These are phyloP conservation scores for Ariopsis seemanni DNA, from an alignment of 2,113 vertebrate species.

Conservation along the genomic window DNA sequence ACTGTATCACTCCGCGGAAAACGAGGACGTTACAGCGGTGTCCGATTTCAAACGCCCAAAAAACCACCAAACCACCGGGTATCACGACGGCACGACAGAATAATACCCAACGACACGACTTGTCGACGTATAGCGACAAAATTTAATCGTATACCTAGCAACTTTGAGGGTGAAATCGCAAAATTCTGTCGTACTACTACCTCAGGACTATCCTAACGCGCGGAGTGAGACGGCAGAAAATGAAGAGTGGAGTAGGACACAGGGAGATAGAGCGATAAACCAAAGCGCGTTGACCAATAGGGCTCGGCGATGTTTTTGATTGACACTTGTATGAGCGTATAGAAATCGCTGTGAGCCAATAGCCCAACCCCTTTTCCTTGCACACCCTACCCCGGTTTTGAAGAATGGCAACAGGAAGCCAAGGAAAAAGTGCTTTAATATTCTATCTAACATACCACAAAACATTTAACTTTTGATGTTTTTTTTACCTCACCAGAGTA, in stretches of 20 bases:
- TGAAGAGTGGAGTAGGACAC: constrained; percentile 60
- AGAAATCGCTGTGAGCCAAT: constrained; percentile 36
- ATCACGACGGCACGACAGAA: background rate
- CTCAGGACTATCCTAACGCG: constrained; percentile 75
- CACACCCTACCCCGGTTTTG: constrained; percentile 47
- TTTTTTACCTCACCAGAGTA: background rate
- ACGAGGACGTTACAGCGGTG: constrained; percentile 69
- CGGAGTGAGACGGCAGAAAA: constrained; percentile 74
- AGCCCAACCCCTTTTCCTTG: constrained; percentile 56
- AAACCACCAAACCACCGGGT: background rate
- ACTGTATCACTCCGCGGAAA: constrained; percentile 73
- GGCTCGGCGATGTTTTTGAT: constrained; percentile 53
- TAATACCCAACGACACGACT: background rate
- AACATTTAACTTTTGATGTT: background rate
- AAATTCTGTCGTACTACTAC: constrained; percentile 31
- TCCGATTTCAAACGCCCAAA: constrained; percentile 68
- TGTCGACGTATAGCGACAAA: background rate
- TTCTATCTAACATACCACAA: constrained; percentile 48
- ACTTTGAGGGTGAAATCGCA: background rate
- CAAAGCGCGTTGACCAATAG: constrained; percentile 68
- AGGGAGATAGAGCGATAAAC: constrained; percentile 78
- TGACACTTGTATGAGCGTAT: constrained; percentile 56
- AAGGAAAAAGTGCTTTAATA: constrained; percentile 52
- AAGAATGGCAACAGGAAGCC: constrained; percentile 56
- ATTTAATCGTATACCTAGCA: background rate